phyloP scores from a whole-genome alignment of 2,113 vertebrate species.

The Cyphomyrus plagiostoma region DNA sequence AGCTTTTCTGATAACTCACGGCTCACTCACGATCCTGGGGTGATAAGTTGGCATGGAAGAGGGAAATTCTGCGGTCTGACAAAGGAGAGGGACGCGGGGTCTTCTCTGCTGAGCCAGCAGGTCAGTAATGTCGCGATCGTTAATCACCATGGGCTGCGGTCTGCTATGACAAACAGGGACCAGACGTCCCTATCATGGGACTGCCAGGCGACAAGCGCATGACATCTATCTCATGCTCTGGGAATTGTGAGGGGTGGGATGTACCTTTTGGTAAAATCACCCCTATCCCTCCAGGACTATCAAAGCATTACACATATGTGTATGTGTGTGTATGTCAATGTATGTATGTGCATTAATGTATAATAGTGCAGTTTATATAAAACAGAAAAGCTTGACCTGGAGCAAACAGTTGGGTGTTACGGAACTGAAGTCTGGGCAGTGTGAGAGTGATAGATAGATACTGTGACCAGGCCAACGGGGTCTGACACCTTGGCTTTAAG shows the following conservation, averaged over 20 bases:
- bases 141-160: neutral
- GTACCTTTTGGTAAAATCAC: neutral
- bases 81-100: neutral
- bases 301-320: neutral
- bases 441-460: neutral
- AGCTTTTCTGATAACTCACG: neutral
- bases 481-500: neutral
- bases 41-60: neutral
- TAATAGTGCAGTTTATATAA: neutral
- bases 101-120: neutral
- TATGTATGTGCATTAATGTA: neutral
- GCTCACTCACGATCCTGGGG: neutral
- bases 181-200: neutral
- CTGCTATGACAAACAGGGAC: neutral
- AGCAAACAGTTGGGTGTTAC: neutral
- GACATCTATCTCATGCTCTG: neutral
- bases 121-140: neutral
- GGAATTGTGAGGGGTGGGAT: neutral
- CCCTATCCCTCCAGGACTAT: neutral
- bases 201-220: neutral
- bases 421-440: neutral
- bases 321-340: neutral
- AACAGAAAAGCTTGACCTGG: neutral
- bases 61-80: neutral
- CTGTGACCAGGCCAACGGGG: neutral